phyloP scores from a whole-genome alignment of 2,797 vertebrate species.

The Ibycter americanus region DNA sequence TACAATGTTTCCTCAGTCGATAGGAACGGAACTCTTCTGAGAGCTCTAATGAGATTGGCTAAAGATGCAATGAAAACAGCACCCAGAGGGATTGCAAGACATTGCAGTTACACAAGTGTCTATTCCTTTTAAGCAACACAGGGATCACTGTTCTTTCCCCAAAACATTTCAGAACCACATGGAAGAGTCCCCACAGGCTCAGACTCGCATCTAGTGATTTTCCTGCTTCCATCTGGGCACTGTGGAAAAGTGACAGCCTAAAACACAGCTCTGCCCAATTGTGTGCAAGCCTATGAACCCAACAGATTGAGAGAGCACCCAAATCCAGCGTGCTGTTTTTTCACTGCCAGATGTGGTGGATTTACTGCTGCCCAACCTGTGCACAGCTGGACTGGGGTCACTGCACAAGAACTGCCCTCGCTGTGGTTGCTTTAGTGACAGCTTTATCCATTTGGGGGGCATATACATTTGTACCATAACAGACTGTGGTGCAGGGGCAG shows the following conservation, averaged over 20 bases:
- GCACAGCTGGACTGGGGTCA: background rate
- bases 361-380: background rate
- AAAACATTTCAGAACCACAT: background rate
- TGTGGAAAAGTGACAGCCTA: background rate
- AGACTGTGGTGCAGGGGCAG: background rate
- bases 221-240: background rate
- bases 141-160: background rate
- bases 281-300: background rate
- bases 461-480: background rate
- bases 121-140: background rate
- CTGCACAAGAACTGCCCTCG: background rate
- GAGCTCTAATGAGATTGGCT: background rate
- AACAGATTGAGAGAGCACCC: background rate
- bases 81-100: background rate
- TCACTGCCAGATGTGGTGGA: background rate
- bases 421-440: background rate
- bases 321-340: background rate
- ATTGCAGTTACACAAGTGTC: background rate
- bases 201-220: background rate
- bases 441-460: background rate
- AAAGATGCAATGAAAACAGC: background rate
- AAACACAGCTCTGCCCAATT: background rate
- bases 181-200: background rate
- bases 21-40: background rate
- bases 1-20: background rate